Evolutionary conservation across 2,797 vertebrate genomes (phyloP), one percentile per base, ranked within the genome.

Genomic region (Limnodromus scolopaceus): DNA sequence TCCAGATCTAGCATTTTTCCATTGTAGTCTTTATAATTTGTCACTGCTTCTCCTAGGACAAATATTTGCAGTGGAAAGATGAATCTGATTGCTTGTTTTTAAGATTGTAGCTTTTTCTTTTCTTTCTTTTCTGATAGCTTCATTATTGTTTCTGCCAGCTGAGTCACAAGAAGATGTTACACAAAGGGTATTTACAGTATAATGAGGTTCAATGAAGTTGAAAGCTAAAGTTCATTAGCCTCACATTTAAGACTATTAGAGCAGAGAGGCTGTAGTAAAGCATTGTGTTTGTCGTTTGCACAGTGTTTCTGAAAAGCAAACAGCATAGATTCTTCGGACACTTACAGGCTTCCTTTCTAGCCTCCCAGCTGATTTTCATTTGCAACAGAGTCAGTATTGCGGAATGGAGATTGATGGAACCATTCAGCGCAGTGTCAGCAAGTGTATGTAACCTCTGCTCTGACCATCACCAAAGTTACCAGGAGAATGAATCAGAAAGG

Each of bases 141-240:
- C 80, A 45, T 93, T 96, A 89, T 88, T 91, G 77, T 4, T 95
- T 96, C 96, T 93, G 80, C 72, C 93, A 93, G 85, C 58, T 45
- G 65, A 88, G 57, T 95, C 85, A 93, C 70, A 66, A 74, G 54
- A 75, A 64, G 36, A 84, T 94, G 93, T 95, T 92, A 86, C 84
- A 87, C 51, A 77, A 77, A 81, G 70, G 38, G 36, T 97, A 85
- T 88, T 80, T 90, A 91, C 65, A 84, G 70, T 54, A 78, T 84
- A 93, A 93, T 76, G 80, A 84, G 41, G 53, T 86, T 96, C 92
- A 84, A 16, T 80, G 61, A 74, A 77, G 36, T 96, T 89, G 94
- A 96, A 97, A 97, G 92, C 84, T 94, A 28, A 96, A 91, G 81
- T 96, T 97, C 65, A 97, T 96, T 97, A 95, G 68, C 84, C 76